Evolutionary conservation across 2,888 invertebrate species (phyloP).

Genomic region (Caenorhabditis drosophilae): DNA sequence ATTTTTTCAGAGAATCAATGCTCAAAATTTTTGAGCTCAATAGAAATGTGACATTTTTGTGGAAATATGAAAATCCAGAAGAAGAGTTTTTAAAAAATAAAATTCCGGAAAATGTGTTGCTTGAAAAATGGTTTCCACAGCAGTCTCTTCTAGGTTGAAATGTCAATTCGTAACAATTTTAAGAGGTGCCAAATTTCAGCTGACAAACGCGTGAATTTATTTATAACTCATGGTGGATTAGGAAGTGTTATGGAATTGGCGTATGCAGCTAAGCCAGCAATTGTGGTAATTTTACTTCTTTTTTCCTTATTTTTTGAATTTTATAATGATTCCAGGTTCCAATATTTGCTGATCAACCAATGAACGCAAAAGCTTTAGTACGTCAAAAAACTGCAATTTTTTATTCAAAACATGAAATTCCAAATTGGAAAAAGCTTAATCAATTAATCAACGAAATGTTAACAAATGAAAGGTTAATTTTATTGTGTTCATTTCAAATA

Average conservation of each 20-base stretch:
- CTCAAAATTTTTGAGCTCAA: slow-evolving; percentile 8
- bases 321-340: no score
- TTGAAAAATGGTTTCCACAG: slow-evolving; percentile 26
- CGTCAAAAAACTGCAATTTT: slow-evolving; percentile 15
- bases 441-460: slow-evolving; percentile 10
- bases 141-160: slow-evolving; percentile 5
- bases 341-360: slow-evolving; percentile 22
- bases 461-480: background rate
- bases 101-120: slow-evolving; percentile 13
- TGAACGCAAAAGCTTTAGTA: slow-evolving; percentile 14
- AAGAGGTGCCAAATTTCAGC: slow-evolving; percentile 1
- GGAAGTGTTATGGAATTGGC: slow-evolving; percentile 20
- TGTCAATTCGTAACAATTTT: background rate
- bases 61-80: slow-evolving; percentile 24
- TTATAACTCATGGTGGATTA: slow-evolving; percentile 28
- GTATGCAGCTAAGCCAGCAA: slow-evolving; percentile 21
- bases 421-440: slow-evolving; percentile 10
- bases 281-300: slow-evolving; percentile 14
- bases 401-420: slow-evolving; percentile 15
- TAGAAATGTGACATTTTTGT: slow-evolving; percentile 16
- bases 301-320: no score
- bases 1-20: background rate
- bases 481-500: no score
- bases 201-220: slow-evolving; percentile 18
- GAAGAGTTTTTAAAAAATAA: background rate